Conservation (phyloP, 2,797 vertebrate species). For the Telmatherina bonti region DNA sequence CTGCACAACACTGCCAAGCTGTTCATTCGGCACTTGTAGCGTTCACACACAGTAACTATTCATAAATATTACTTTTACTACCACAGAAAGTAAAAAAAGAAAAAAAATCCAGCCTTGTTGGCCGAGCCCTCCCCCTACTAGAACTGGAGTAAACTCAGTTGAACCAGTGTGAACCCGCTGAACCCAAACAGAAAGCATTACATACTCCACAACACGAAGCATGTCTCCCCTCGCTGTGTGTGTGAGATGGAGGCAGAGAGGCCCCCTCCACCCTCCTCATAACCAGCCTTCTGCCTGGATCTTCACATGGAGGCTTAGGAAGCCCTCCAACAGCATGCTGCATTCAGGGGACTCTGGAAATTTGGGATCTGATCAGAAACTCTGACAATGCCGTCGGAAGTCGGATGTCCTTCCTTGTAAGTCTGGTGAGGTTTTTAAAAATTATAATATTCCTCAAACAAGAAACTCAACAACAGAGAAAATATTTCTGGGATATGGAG, state of each 20-base stretch:
- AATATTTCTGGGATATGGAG: background rate
- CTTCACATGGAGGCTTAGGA: background rate
- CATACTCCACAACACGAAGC: slow-evolving; percentile 41
- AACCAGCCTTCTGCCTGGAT: background rate
- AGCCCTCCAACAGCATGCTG: background rate
- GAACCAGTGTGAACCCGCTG: slow-evolving; percentile 56
- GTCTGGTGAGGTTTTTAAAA: background rate
- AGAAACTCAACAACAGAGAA: background rate
- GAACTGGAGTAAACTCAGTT: slow-evolving; percentile 39
- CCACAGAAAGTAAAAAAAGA: slow-evolving; percentile 20
- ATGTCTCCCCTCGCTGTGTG: background rate
- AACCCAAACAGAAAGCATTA: slow-evolving; percentile 36
- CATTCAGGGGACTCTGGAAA: background rate
- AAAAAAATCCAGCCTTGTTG: too few relatives aligned
- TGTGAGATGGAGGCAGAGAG: background rate
- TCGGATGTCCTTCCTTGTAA: background rate
- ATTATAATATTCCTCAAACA: background rate
- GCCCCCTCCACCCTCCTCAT: background rate
- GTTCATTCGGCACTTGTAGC: background rate
- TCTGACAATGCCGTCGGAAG: background rate
- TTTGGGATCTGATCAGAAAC: background rate
- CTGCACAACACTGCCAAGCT: background rate
- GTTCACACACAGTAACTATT: background rate
- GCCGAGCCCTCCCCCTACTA: background rate
- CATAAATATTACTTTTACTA: slow-evolving; percentile 20